Percentiles rank a stretch among this genome's conserved stretches.
Evolutionary conservation across 2,888 invertebrate species (phyloP).

Genomic region (Ormyrus pomaceus): DNA sequence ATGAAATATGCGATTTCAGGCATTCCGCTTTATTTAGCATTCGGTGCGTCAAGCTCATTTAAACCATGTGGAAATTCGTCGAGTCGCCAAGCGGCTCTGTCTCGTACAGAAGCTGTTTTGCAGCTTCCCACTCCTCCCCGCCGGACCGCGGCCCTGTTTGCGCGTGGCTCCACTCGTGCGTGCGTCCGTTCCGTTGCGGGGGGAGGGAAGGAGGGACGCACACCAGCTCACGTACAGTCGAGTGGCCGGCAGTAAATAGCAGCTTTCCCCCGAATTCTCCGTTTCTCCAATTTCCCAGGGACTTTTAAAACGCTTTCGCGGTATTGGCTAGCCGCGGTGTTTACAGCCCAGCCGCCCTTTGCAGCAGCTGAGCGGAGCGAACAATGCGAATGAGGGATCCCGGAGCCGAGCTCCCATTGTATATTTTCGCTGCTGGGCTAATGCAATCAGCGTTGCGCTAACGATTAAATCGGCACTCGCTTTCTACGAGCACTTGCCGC

Average conservation of each 20-base stretch:
- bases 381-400: no score
- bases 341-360: slow-evolving; percentile 49
- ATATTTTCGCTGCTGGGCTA: no score
- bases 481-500: no score
- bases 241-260: slow-evolving; percentile 34
- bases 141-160: not conserved
- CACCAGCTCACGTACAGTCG: not conserved
- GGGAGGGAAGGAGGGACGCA: not conserved
- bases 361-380: no score
- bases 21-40: slow-evolving; percentile 44
- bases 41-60: slow-evolving; percentile 45
- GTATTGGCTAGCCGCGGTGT: slow-evolving; percentile 60
- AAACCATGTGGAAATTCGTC: slow-evolving; percentile 40
- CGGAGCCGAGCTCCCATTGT: no score
- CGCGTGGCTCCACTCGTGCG: not conserved
- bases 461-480: no score
- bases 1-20: slow-evolving; percentile 38
- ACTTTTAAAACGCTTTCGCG: slow-evolving; percentile 61
- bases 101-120: not conserved
- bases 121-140: not conserved
- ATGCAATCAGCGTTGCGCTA: no score
- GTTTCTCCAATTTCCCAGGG: slow-evolving; percentile 56
- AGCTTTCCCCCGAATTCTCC: slow-evolving; percentile 30
- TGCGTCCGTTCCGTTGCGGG: not conserved
- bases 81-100: not conserved